A percentile compares a stretch with the other conserved stretches of the same genome.
Evolutionary conservation across 2,797 vertebrate species (phyloP).

Genomic region (Pteropus rufus): DNA sequence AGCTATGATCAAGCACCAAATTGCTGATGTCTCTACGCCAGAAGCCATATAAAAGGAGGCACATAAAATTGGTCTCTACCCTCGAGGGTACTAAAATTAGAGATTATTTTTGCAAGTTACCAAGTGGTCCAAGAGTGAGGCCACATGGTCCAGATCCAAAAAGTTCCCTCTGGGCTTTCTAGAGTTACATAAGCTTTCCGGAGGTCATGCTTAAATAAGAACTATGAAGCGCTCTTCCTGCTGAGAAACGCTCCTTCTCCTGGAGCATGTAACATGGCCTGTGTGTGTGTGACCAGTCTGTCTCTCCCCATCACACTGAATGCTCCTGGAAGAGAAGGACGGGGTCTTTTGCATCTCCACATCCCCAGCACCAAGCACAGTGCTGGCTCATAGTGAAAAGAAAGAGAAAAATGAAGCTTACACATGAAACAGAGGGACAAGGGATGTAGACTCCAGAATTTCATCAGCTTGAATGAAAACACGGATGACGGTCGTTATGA

Average conservation of each 20-base stretch:
- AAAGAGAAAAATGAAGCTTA: not conserved
- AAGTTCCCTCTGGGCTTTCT: not conserved
- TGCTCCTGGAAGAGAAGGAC: not conserved
- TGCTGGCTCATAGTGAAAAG: not conserved
- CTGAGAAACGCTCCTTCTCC: not conserved
- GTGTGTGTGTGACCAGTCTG: not conserved
- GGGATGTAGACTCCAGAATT: not conserved
- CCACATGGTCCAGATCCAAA: not conserved
- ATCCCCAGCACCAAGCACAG: not conserved
- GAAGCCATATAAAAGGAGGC: not conserved
- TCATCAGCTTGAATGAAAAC: not conserved
- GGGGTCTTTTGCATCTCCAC: no score
- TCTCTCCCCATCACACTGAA: not conserved
- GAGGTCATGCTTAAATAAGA: not conserved
- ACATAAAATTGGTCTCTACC: not conserved
- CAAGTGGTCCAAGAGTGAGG: not conserved
- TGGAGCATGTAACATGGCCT: not conserved
- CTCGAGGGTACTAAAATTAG: not conserved
- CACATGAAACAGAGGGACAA: rapidly evolving
- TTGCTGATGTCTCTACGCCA: not conserved
- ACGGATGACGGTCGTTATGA: not conserved
- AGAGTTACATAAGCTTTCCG: not conserved
- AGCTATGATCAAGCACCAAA: not conserved
- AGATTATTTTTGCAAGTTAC: not conserved
- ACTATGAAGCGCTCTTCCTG: not conserved